Conservation (phyloP, 2,888 invertebrate species). For the Dioctria rufipes region DNA sequence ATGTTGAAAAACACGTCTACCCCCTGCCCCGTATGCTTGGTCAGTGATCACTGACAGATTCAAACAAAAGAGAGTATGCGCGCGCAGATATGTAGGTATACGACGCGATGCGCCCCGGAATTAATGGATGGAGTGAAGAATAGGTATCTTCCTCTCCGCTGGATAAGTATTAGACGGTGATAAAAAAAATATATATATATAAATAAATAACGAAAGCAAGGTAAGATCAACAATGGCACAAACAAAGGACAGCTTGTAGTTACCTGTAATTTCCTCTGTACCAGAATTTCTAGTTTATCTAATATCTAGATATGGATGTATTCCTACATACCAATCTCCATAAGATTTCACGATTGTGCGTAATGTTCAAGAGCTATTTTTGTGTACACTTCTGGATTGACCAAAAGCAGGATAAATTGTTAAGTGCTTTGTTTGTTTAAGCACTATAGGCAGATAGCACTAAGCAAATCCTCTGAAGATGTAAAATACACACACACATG, state of each 20-base stretch:
- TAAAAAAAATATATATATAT: slow-evolving; percentile 8
- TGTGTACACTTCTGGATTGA: no score
- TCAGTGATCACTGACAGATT: slow-evolving; percentile 35
- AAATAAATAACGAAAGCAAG: slow-evolving; percentile 28
- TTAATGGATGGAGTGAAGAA: slow-evolving; percentile 44
- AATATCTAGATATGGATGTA: no score
- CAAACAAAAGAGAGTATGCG: slow-evolving; percentile 22
- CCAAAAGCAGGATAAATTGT: no score
- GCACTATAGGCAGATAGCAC: no score
- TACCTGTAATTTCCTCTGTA: slow-evolving; percentile 34
- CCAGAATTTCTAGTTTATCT: slow-evolving; percentile 13
- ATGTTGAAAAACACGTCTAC: slow-evolving; percentile 53
- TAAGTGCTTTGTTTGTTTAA: no score
- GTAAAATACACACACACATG: no score
- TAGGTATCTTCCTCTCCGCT: background rate
- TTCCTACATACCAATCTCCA: no score
- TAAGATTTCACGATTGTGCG: no score
- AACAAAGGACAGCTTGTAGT: slow-evolving; percentile 44
- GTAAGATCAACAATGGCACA: slow-evolving; percentile 37
- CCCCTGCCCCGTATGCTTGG: background rate
- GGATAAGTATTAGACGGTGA: slow-evolving; percentile 6
- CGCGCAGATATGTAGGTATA: background rate
- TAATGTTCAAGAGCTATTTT: no score
- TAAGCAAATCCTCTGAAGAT: no score
- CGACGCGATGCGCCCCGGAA: background rate